phyloP scores from a whole-genome alignment of 2,888 invertebrate species.

The Apodemia hepburni region DNA sequence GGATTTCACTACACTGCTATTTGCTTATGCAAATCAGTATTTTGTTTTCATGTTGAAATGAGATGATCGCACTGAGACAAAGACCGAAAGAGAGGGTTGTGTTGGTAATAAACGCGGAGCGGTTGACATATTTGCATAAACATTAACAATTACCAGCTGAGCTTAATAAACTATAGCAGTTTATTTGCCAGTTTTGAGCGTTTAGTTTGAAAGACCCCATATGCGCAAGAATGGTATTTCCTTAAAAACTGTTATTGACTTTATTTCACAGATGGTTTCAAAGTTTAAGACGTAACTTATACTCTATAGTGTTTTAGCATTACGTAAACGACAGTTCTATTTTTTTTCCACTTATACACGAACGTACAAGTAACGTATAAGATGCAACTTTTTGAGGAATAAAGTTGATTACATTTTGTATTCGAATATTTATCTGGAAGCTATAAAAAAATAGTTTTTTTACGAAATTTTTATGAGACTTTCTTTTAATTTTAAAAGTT shows the following conservation, averaged over 20 bases:
- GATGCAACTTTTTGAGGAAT: too few species aligned
- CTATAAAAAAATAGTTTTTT: too few species aligned
- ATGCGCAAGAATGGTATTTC: background rate
- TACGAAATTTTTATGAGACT: too few species aligned
- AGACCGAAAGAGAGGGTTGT: constrained; percentile 35
- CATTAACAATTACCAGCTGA: constrained; percentile 70
- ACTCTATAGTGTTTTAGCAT: too few species aligned
- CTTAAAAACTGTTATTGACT: background rate
- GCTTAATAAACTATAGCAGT: constrained; percentile 42
- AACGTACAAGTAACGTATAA: too few species aligned
- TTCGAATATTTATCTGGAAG: too few species aligned
- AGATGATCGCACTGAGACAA: constrained; percentile 36
- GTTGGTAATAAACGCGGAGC: constrained; percentile 32
- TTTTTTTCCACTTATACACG: too few species aligned
- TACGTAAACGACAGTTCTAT: too few species aligned
- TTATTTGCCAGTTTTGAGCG: constrained; percentile 19
- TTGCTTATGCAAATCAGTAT: constrained; percentile 77
- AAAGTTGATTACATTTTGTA: too few species aligned
- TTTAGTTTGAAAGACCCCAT: constrained; percentile 11
- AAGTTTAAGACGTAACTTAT: too few species aligned
- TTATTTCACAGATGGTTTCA: background rate
- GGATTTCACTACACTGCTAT: constrained; percentile 70
- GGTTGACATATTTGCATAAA: constrained; percentile 62
- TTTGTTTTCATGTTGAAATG: constrained; percentile 65
- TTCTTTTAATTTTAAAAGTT: too few species aligned